These are phyloP conservation scores for Formica aserva DNA, from an alignment of 2,888 invertebrate species.

Conservation along the genomic window DNA sequence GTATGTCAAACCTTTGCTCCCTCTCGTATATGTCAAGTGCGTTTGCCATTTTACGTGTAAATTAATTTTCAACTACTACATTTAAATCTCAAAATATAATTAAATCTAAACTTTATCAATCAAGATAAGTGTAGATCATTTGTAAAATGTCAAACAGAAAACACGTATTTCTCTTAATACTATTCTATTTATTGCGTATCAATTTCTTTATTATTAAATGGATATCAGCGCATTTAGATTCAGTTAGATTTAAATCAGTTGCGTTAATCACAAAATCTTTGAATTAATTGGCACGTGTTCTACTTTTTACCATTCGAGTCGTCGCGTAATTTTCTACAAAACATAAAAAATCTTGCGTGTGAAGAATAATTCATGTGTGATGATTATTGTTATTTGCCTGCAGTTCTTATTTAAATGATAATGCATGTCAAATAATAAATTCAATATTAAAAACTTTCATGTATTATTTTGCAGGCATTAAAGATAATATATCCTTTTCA, in stretches of 20 bases:
- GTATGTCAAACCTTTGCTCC: conserved; percentile 64
- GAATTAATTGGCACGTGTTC: neutral
- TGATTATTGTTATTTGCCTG: neutral
- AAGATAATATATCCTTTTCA: neutral
- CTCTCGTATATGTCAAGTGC: neutral
- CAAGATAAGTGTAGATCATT: neutral
- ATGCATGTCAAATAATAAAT: neutral
- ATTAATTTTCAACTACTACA: neutral
- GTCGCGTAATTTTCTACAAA: neutral
- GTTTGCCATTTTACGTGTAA: neutral
- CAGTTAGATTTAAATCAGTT: no score
- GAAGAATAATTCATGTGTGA: neutral
- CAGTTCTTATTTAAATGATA: neutral
- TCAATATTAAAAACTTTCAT: neutral
- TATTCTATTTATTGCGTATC: neutral
- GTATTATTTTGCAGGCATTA: neutral
- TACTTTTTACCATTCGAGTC: neutral
- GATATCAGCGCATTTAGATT: neutral
- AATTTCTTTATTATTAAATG: neutral
- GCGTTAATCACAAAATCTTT: no score
- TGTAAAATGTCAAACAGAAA: neutral
- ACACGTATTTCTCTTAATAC: neutral
- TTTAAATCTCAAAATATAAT: neutral
- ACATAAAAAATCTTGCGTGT: neutral
- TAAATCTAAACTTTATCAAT: neutral